Evolutionary conservation across 1,140 invertebrate species (phyloP).

Genomic region (Bombus waltoni): DNA sequence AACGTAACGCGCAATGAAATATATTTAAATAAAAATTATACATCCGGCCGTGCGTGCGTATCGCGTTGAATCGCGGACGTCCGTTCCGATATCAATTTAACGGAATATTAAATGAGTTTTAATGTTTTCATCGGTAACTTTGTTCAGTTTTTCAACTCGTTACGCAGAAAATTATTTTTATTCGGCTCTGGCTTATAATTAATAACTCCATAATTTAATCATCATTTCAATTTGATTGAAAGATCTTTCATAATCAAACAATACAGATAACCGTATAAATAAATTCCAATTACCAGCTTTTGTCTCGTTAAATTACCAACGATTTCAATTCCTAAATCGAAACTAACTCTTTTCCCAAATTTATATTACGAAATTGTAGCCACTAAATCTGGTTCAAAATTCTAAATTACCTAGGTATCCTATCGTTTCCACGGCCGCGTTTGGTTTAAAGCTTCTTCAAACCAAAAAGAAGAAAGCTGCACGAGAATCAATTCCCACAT

Average conservation of each 20-base stretch:
- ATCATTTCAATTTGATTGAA: not conserved
- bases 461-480: not conserved
- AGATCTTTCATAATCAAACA: too few species aligned
- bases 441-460: not conserved
- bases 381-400: not conserved
- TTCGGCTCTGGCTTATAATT: constrained; percentile 21
- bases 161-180: not conserved
- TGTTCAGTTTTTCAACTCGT: constrained; percentile 2
- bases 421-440: too few species aligned
- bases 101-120: constrained; percentile 26
- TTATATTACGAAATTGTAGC: not conserved
- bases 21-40: constrained; percentile 47
- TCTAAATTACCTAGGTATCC: not conserved
- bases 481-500: not conserved
- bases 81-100: constrained; percentile 31
- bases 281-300: not conserved
- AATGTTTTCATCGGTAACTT: constrained; percentile 7
- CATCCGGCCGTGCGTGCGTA: not conserved
- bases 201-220: constrained; percentile 25
- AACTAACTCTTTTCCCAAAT: not conserved
- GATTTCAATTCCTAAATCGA: not conserved
- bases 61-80: not conserved
- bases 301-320: not conserved
- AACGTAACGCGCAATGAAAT: constrained; percentile 1
- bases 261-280: not conserved